phyloP scores from a whole-genome alignment of 2,888 invertebrate genomes.

The Scaptomyza cyrtandrae region DNA sequence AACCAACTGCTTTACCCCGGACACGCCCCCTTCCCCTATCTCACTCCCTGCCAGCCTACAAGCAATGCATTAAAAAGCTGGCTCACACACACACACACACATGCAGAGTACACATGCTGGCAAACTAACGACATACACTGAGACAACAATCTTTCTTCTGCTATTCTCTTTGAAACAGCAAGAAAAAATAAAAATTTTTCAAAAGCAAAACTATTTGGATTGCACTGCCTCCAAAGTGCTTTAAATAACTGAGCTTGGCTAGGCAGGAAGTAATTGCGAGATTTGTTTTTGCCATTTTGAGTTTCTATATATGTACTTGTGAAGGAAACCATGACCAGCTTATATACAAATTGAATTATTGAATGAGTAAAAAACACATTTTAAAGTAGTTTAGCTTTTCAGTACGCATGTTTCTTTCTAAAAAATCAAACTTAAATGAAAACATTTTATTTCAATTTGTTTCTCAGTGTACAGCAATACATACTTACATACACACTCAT shows the following conservation, averaged over 20 bases:
- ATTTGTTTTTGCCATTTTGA: neutral
- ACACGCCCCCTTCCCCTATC: slow-evolving; percentile 22
- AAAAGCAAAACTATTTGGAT: neutral
- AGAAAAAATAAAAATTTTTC: neutral
- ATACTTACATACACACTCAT: neutral
- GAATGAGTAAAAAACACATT: neutral
- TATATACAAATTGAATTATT: neutral
- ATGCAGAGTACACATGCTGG: slow-evolving; percentile 17
- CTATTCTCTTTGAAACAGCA: neutral
- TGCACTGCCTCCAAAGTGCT: neutral
- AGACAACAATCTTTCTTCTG: neutral
- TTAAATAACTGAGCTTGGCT: neutral
- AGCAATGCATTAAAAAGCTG: slow-evolving; percentile 57
- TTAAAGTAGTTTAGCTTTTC: neutral
- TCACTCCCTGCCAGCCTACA: slow-evolving; percentile 35
- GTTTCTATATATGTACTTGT: neutral
- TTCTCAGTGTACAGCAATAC: slow-evolving; percentile 1
- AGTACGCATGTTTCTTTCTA: no score
- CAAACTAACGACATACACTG: slow-evolving; percentile 21
- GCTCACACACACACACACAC: slow-evolving; percentile 18
- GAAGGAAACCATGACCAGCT: neutral
- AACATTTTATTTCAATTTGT: neutral
- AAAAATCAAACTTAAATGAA: neutral
- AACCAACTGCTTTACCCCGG: slow-evolving; percentile 13
- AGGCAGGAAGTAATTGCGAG: slow-evolving; percentile 3